Evolutionary conservation across 2,797 vertebrate species (phyloP).

Genomic region (Sparidentex hasta): DNA sequence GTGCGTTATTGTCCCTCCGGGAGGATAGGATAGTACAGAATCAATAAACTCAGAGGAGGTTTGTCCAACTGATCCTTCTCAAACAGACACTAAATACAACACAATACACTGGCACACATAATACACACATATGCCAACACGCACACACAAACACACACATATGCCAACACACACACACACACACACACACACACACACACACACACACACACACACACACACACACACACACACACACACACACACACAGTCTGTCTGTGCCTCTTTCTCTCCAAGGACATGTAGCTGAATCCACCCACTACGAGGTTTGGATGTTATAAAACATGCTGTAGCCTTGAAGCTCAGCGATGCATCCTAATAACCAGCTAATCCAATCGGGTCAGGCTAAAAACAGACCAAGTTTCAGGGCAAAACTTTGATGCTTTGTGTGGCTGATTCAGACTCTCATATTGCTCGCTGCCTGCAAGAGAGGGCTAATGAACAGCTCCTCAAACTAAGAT

Average conservation of each 20-base stretch:
- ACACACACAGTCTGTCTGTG: conserved; percentile 23
- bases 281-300: conserved; percentile 59
- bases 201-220: conserved; percentile 24
- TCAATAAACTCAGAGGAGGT: conserved; percentile 72
- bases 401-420: conserved; percentile 63
- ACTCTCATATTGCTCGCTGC: conserved; percentile 24
- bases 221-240: conserved; percentile 23
- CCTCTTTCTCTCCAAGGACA: conserved; percentile 64
- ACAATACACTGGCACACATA: conserved; percentile 35
- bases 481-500: conserved; percentile 70
- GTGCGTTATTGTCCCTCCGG: conserved; percentile 44
- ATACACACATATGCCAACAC: conserved; percentile 40
- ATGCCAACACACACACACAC: too few relatives aligned
- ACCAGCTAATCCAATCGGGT: conserved; percentile 66
- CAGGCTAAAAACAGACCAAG: conserved; percentile 58
- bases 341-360: conserved; percentile 62
- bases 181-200: conserved; percentile 21
- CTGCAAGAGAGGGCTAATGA: conserved; percentile 52
- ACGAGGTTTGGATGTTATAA: conserved; percentile 57
- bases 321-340: conserved; percentile 68
- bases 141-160: too few relatives aligned
- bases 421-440: conserved; percentile 42
- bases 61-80: conserved; percentile 65
- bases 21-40: conserved; percentile 57
- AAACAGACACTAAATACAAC: conserved; percentile 61